Evolutionary conservation across 2,888 invertebrate species (phyloP).

Genomic region (Drosophila limbata): DNA sequence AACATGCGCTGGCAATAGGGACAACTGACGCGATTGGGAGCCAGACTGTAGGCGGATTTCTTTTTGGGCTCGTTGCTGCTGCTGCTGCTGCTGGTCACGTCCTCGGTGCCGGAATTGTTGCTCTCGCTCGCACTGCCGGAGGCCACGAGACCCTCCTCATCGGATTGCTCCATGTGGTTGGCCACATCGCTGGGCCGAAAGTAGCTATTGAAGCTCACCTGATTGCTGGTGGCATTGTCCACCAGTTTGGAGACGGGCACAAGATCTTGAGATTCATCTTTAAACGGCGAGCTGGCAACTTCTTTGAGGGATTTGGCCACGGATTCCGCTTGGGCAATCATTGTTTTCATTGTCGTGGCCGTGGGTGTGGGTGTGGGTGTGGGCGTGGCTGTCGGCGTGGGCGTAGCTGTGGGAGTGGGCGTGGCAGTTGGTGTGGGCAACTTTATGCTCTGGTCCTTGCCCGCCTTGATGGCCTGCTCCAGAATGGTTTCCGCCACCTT

Average conservation of each 20-base stretch:
- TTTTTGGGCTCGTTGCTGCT: constrained; percentile 88
- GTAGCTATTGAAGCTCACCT: constrained; percentile 88
- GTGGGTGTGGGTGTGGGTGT: constrained; percentile 9
- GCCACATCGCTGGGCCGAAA: constrained; percentile 86
- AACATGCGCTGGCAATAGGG: constrained; percentile 97
- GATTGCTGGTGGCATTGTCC: constrained; percentile 89
- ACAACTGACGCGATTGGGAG: constrained; percentile 96
- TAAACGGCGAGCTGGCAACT: constrained; percentile 84
- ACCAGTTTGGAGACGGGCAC: constrained; percentile 92
- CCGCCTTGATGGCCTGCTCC: constrained; percentile 86
- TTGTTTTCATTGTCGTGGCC: constrained; percentile 84
- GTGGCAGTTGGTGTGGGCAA: neutral
- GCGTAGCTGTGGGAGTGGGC: neutral
- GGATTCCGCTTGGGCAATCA: constrained; percentile 87
- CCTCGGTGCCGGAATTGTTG: constrained; percentile 93
- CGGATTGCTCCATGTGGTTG: constrained; percentile 86
- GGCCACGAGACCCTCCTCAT: constrained; percentile 92
- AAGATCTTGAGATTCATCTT: constrained; percentile 88
- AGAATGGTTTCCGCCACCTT: constrained; percentile 88
- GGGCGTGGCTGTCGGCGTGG: neutral
- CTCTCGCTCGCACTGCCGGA: constrained; percentile 92
- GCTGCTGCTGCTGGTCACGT: constrained; percentile 84
- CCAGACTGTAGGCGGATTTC: constrained; percentile 97
- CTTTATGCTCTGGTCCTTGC: constrained; percentile 38
- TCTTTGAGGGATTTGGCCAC: constrained; percentile 84